Percentiles rank a stretch among this genome's conserved stretches.
Conservation (phyloP, 2,888 invertebrate genomes). For the Idaea straminata region DNA sequence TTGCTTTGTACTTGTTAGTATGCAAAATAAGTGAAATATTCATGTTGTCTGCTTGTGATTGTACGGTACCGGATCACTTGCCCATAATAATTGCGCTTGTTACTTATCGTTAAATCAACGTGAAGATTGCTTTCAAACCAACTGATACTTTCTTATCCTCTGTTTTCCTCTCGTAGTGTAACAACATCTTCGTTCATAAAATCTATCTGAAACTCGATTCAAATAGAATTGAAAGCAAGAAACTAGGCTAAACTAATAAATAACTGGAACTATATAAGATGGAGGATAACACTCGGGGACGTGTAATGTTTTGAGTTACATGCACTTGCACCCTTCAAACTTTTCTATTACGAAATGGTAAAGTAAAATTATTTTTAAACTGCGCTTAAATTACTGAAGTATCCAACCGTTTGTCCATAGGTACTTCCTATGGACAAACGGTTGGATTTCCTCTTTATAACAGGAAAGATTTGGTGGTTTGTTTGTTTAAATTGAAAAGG, state of each 20-base stretch:
- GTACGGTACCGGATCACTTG: slow-evolving; percentile 8
- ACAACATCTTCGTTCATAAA: slow-evolving; percentile 11
- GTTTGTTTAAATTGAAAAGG: too few species aligned
- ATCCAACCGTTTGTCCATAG: too few species aligned
- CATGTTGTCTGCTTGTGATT: slow-evolving; percentile 45
- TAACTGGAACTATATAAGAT: slow-evolving; percentile 16
- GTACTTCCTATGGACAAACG: too few species aligned
- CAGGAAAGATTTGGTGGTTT: too few species aligned
- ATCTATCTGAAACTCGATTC: slow-evolving; percentile 15
- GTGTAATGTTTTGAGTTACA: slow-evolving; percentile 11
- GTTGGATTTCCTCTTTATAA: too few species aligned
- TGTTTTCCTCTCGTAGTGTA: too few species aligned
- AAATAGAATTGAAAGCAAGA: slow-evolving; percentile 23
- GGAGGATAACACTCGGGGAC: slow-evolving; percentile 2
- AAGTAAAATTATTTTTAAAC: slow-evolving; percentile 16
- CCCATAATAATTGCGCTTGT: not conserved
- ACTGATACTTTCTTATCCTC: too few species aligned
- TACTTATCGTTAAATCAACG: too few species aligned
- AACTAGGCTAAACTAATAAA: slow-evolving; percentile 24
- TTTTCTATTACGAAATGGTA: not conserved
- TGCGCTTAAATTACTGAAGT: too few species aligned
- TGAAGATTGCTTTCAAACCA: too few species aligned
- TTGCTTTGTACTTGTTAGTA: slow-evolving; percentile 66
- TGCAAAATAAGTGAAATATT: slow-evolving; percentile 72
- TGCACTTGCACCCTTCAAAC: too few species aligned